These are phyloP conservation scores for Papilio glaucus DNA, from an alignment of 1,140 invertebrate species.

Conservation along the genomic window DNA sequence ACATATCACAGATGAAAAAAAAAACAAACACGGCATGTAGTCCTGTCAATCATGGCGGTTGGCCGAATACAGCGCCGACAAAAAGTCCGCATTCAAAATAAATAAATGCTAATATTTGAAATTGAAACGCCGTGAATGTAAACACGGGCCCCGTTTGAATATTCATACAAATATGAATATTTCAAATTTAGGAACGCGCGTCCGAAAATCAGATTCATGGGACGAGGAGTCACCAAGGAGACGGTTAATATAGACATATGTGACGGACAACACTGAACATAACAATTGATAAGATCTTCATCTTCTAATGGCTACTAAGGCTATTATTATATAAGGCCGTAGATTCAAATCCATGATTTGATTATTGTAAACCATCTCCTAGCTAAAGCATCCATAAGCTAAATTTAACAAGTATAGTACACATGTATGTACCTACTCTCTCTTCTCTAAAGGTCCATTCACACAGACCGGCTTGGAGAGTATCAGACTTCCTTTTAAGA, in stretches of 20 bases:
- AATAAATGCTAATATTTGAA: conserved; percentile 79
- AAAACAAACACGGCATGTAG: conserved; percentile 28
- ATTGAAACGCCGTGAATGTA: conserved; percentile 77
- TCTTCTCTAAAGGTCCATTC: too few species aligned
- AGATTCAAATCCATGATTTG: too few species aligned
- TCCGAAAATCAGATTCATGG: conserved; percentile 74
- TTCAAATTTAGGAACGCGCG: conserved; percentile 71
- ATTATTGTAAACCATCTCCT: too few species aligned
- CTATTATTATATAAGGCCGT: too few species aligned
- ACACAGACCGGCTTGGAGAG: too few species aligned
- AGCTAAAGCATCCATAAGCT: too few species aligned
- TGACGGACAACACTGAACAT: neutral
- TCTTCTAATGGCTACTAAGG: too few species aligned
- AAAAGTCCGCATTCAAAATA: conserved; percentile 71
- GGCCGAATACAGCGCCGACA: conserved; percentile 44
- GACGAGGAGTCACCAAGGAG: conserved; percentile 39
- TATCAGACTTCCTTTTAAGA: too few species aligned
- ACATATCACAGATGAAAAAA: conserved; percentile 40
- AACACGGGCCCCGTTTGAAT: conserved; percentile 72
- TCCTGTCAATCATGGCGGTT: conserved; percentile 40
- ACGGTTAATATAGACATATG: conserved; percentile 9
- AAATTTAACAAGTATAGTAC: too few species aligned
- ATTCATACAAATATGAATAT: conserved; percentile 80
- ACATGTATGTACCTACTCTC: too few species aligned
- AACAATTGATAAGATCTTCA: neutral